Conservation (phyloP, 2,797 vertebrate genomes). For the Hypotaenidia philippensis region DNA sequence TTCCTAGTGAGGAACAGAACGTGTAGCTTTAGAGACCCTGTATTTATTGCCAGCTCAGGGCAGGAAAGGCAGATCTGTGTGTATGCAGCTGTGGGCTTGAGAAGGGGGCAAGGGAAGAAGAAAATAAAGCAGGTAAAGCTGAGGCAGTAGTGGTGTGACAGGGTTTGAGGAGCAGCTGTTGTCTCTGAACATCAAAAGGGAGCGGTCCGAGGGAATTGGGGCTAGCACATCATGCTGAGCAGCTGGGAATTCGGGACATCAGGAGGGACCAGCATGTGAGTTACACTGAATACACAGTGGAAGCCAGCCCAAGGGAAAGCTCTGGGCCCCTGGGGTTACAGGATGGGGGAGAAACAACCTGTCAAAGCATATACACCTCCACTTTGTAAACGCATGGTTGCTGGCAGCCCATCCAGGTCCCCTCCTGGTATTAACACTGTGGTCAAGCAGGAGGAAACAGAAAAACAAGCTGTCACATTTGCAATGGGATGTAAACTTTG, state of each 20-base stretch:
- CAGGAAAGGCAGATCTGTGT: not conserved
- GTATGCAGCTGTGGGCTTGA: not conserved
- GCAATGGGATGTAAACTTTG: not conserved
- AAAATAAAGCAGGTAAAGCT: conserved; percentile 25
- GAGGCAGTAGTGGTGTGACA: not conserved
- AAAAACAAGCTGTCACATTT: not conserved
- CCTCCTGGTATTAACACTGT: not conserved
- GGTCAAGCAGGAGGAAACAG: not conserved
- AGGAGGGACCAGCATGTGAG: not conserved
- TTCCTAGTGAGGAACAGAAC: not conserved
- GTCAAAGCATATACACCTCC: not conserved
- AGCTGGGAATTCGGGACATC: conserved; percentile 44
- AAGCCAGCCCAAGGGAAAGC: not conserved
- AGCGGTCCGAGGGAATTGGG: conserved; percentile 10
- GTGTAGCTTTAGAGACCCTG: not conserved
- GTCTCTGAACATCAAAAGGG: conserved; percentile 31
- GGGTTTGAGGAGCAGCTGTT: conserved; percentile 25
- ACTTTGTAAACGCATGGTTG: not conserved
- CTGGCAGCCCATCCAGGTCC: not conserved
- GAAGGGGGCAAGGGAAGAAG: not conserved
- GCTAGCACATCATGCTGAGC: conserved; percentile 30
- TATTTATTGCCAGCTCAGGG: not conserved
- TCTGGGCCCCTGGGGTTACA: not conserved
- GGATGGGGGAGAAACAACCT: not conserved
- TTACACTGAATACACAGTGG: not conserved